A percentile compares a stretch with the other conserved stretches of the same genome.
Evolutionary conservation across 2,888 invertebrate genomes (phyloP).

Genomic region (Minunthozetes semirufus): DNA sequence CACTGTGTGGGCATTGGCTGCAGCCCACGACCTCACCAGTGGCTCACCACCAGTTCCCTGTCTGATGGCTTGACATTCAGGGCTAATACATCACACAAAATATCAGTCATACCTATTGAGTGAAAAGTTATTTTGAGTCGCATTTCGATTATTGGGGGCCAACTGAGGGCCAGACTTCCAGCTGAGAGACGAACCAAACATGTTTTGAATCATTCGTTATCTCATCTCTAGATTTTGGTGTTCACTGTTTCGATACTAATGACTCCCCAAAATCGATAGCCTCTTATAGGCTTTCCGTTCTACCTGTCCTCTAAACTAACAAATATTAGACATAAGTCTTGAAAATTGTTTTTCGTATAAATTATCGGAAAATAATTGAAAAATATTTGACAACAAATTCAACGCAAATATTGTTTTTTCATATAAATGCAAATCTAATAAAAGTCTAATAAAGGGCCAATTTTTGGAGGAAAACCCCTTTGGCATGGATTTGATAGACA

Average conservation of each 20-base stretch:
- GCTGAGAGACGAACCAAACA: neutral
- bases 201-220: neutral
- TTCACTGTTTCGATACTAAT: neutral
- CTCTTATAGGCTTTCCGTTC: neutral
- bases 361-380: neutral
- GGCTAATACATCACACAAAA: slow-evolving; percentile 11
- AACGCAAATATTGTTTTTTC: no score
- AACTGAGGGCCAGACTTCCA: neutral
- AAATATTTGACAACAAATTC: no score
- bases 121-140: neutral
- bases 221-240: neutral
- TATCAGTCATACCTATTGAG: neutral
- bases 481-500: no score
- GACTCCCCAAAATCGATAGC: neutral
- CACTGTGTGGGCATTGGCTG: neutral
- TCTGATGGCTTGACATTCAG: neutral
- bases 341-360: neutral
- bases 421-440: neutral
- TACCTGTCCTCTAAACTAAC: neutral
- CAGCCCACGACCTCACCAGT: neutral
- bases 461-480: no score
- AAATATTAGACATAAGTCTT: neutral
- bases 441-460: no score
- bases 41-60: no score
- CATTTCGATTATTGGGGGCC: neutral